These are phyloP conservation scores for Anhinga rufa DNA, from an alignment of 2,113 vertebrate species.

Conservation along the genomic window DNA sequence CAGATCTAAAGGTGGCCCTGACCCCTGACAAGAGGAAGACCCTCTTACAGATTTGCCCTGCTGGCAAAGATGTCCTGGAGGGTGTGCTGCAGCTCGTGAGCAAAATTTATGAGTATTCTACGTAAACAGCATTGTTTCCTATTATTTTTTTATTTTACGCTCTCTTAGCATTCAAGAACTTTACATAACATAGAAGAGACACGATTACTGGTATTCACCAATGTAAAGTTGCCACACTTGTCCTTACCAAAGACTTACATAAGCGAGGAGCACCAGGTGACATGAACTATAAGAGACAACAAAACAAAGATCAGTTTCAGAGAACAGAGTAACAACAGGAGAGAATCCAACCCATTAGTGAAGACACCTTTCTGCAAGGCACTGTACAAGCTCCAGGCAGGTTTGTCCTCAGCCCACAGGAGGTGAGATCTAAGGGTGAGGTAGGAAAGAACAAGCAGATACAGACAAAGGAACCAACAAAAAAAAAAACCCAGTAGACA, in stretches of 20 bases:
- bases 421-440: neutral
- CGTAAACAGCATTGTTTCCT: neutral
- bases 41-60: neutral
- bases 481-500: neutral
- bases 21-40: neutral
- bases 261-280: neutral
- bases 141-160: neutral
- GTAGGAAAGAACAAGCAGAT: neutral
- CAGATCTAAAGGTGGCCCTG: neutral
- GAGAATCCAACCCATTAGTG: neutral
- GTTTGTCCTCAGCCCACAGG: neutral
- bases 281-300: neutral
- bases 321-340: neutral
- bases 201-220: neutral
- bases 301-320: neutral
- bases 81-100: neutral
- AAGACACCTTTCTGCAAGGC: neutral
- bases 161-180: neutral
- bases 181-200: neutral
- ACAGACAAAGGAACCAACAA: neutral
- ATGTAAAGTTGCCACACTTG: neutral
- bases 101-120: neutral
- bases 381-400: neutral
- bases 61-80: neutral
- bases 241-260: neutral